Percentiles rank a stretch among this genome's conserved stretches.
phyloP scores from a whole-genome alignment of 2,113 vertebrate genomes.

The Campylomormyrus tamandua region DNA sequence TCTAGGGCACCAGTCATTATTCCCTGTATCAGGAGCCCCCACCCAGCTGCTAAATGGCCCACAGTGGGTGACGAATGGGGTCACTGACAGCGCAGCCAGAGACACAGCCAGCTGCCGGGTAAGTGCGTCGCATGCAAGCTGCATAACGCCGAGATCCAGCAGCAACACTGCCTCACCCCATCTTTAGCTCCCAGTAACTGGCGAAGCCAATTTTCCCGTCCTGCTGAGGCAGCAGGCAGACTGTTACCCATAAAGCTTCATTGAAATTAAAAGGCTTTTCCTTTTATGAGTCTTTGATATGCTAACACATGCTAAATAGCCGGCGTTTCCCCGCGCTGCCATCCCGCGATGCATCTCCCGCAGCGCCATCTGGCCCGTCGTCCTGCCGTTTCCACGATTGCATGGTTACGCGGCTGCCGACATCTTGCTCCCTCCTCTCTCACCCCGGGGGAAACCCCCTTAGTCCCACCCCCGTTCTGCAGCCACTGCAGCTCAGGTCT shows the following conservation, averaged over 20 bases:
- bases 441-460: background rate
- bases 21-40: background rate
- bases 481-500: background rate
- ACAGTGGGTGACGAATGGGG: background rate
- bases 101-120: background rate
- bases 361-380: background rate
- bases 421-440: background rate
- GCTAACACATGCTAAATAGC: background rate
- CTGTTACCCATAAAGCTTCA: background rate
- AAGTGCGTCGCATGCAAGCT: background rate
- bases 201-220: background rate
- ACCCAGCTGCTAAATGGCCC: background rate
- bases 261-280: background rate
- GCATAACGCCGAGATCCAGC: background rate
- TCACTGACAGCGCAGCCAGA: background rate
- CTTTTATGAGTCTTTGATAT: constrained; percentile 1
- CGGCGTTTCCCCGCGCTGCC: background rate
- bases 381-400: background rate
- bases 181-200: background rate
- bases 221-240: background rate
- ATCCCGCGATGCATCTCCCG: background rate
- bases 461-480: background rate
- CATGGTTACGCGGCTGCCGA: background rate
- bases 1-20: background rate
- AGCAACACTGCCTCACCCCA: background rate